Conservation (phyloP, 2,797 vertebrate species). For the Perdix hodgsoniae region DNA sequence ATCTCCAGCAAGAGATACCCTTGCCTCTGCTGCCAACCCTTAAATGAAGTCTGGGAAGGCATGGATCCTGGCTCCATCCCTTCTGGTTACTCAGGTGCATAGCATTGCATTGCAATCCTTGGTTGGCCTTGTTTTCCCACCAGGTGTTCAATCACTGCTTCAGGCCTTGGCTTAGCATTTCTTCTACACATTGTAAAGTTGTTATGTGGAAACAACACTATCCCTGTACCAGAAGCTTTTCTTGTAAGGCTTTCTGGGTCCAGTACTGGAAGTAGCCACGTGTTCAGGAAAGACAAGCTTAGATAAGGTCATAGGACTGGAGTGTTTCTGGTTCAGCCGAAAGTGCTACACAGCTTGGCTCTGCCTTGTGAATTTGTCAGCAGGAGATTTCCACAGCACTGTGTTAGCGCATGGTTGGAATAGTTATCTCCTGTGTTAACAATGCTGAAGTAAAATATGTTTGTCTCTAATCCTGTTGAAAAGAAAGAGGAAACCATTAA, state of each 20-base stretch:
- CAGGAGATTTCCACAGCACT: neutral
- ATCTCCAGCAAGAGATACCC: no score
- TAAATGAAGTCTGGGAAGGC: no score
- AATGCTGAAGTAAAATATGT: neutral
- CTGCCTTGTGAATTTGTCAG: neutral
- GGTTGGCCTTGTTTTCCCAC: no score
- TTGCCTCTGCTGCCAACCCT: no score
- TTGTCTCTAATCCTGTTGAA: neutral
- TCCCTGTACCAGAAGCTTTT: accelerated
- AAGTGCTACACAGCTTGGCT: neutral
- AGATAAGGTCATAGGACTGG: neutral
- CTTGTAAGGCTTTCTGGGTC: neutral
- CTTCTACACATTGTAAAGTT: neutral
- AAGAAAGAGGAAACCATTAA: neutral
- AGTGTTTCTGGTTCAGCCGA: neutral
- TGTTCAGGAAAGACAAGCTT: neutral
- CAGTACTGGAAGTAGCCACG: neutral
- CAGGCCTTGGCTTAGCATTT: no score
- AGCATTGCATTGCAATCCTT: no score
- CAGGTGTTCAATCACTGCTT: no score
- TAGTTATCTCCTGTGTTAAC: neutral
- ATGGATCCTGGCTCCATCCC: no score
- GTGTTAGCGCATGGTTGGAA: neutral
- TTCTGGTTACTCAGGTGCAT: no score
- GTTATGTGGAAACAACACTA: accelerated